A percentile compares a stretch with the other conserved stretches of the same genome.
These are phyloP conservation scores for Lagocephalus sceleratus DNA, from an alignment of 2,797 vertebrate species.

Conservation along the genomic window DNA sequence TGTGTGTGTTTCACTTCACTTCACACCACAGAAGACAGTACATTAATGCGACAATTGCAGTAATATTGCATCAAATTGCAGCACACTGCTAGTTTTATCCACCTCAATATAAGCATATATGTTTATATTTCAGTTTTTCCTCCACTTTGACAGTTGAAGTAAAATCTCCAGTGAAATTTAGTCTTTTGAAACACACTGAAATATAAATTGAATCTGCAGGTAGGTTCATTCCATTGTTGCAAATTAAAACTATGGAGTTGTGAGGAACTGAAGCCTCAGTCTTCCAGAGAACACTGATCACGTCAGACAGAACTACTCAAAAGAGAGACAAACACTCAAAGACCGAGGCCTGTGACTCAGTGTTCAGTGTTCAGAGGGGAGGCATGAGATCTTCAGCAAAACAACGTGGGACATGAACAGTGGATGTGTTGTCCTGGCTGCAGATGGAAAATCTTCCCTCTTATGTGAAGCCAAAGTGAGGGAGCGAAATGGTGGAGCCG, in stretches of 20 bases:
- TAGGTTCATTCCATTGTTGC: constrained; percentile 11
- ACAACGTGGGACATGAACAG: constrained; percentile 13
- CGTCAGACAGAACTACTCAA: constrained; percentile 10
- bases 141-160: not conserved
- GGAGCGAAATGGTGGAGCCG: constrained; percentile 34
- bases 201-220: constrained; percentile 6
- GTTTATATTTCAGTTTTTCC: not conserved
- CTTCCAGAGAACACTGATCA: not conserved
- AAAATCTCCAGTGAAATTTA: constrained; percentile 3
- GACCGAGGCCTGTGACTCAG: not conserved
- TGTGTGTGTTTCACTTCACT: too few relatives aligned
- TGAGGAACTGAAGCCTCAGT: constrained; percentile 1
- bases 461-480: constrained; percentile 20
- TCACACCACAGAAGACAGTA: too few relatives aligned
- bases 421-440: constrained; percentile 16
- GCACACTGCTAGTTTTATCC: too few relatives aligned
- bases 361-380: not conserved
- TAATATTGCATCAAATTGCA: too few relatives aligned
- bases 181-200: constrained; percentile 2
- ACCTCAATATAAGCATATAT: too few relatives aligned
- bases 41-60: too few relatives aligned
- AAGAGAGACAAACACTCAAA: not conserved
- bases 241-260: constrained; percentile 4
- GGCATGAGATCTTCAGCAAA: constrained; percentile 11
- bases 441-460: constrained; percentile 29